These are phyloP conservation scores for Lepidostoma basale DNA, from an alignment of 1,140 invertebrate genomes.

Conservation along the genomic window DNA sequence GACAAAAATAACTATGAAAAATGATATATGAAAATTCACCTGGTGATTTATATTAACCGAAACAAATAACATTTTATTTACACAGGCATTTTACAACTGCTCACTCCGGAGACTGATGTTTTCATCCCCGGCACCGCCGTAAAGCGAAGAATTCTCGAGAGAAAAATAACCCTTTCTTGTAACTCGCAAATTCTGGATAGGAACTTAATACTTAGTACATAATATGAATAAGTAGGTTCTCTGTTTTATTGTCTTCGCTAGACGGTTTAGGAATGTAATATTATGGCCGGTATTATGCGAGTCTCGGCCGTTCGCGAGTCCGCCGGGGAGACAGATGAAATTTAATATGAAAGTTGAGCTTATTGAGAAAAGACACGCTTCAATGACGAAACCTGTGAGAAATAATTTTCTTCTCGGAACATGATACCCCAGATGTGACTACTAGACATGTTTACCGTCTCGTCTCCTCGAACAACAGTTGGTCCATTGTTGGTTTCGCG, in stretches of 20 bases:
- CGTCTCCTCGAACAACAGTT: too few relatives aligned
- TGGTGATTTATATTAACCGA: neutral
- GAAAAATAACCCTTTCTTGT: too few relatives aligned
- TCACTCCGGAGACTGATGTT: too few relatives aligned
- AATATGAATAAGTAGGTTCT: too few relatives aligned
- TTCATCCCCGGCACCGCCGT: too few relatives aligned
- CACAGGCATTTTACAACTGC: neutral
- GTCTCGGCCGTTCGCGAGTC: neutral
- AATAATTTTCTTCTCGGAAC: slow-evolving; percentile 18
- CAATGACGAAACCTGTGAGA: slow-evolving; percentile 21
- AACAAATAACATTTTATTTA: neutral
- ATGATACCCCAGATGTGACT: slow-evolving; percentile 11
- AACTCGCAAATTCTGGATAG: too few relatives aligned
- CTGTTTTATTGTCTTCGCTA: neutral
- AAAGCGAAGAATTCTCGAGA: too few relatives aligned
- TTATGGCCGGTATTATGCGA: neutral
- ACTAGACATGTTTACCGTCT: neutral
- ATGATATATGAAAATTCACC: too few relatives aligned
- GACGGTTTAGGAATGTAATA: slow-evolving; percentile 7
- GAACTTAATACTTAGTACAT: too few relatives aligned
- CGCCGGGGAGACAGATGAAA: slow-evolving; percentile 15
- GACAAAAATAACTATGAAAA: too few relatives aligned
- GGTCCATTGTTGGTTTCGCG: too few relatives aligned
- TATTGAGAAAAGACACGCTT: slow-evolving; percentile 24
- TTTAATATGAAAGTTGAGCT: slow-evolving; percentile 26